phyloP scores from a whole-genome alignment of 2,797 vertebrate genomes.

The Macrochelys suwanniensis region DNA sequence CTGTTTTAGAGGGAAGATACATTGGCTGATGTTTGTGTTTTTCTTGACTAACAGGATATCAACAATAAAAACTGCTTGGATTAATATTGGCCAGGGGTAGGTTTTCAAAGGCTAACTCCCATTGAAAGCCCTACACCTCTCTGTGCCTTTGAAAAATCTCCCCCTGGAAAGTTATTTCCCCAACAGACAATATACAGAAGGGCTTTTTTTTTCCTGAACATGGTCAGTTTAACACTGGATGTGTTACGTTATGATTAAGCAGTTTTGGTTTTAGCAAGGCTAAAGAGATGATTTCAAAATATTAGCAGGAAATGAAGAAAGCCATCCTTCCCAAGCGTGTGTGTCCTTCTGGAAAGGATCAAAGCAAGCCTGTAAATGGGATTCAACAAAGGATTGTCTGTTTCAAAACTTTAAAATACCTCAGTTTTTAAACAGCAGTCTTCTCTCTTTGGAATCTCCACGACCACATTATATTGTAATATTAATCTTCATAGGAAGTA shows the following conservation, averaged over 20 bases:
- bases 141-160: not conserved
- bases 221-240: not conserved
- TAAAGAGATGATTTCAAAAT: constrained; percentile 17
- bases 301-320: constrained; percentile 46
- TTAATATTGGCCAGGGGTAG: not conserved
- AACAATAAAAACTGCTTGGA: not conserved
- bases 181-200: not conserved
- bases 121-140: not conserved
- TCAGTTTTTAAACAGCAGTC: constrained; percentile 54
- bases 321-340: constrained; percentile 29
- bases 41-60: constrained; percentile 5
- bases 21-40: not conserved
- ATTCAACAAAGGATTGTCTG: constrained; percentile 47
- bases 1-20: not conserved
- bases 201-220: not conserved
- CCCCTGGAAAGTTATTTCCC: not conserved
- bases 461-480: not conserved
- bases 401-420: constrained; percentile 10
- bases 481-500: constrained; percentile 19
- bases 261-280: constrained; percentile 16
- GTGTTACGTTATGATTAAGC: not conserved
- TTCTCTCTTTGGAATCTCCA: constrained; percentile 31
- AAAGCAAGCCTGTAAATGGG: constrained; percentile 57
- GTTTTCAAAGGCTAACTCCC: not conserved
- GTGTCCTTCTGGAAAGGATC: constrained; percentile 62